These are phyloP conservation scores for Chrysomela aeneicollis DNA, from an alignment of 2,888 invertebrate species.

Conservation along the genomic window DNA sequence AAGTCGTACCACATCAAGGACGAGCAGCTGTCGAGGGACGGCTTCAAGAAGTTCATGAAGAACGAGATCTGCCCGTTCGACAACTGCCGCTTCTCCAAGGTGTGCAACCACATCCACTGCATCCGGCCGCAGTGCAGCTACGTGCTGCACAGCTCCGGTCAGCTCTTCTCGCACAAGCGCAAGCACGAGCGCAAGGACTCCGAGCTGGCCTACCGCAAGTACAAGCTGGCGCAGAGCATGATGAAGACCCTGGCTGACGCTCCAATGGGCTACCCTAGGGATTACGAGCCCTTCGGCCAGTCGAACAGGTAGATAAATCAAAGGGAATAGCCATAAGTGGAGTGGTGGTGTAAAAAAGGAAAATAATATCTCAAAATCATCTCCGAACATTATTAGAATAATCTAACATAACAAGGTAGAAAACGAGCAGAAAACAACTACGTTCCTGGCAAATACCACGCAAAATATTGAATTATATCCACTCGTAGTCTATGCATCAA, in stretches of 20 bases:
- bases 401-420: too few relatives aligned
- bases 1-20: constrained; percentile 98
- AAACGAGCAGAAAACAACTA: too few relatives aligned
- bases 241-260: constrained; percentile 66
- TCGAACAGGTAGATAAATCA: constrained; percentile 39
- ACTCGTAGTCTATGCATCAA: too few relatives aligned
- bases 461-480: too few relatives aligned
- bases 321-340: too few relatives aligned
- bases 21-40: constrained; percentile 92
- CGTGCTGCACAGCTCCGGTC: constrained; percentile 95
- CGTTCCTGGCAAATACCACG: too few relatives aligned
- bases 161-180: constrained; percentile 95
- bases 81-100: constrained; percentile 90
- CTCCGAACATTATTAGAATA: too few relatives aligned
- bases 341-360: too few relatives aligned
- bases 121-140: constrained; percentile 94
- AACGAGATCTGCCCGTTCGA: constrained; percentile 93
- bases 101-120: constrained; percentile 98
- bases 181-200: constrained; percentile 96
- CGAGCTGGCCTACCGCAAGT: constrained; percentile 85
- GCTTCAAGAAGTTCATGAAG: constrained; percentile 99
- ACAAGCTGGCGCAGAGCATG: constrained; percentile 69
- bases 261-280: constrained; percentile 57
- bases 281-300: constrained; percentile 60
- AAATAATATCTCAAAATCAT: too few relatives aligned